phyloP scores from a whole-genome alignment of 1,140 invertebrate genomes.

The Drosophila nasuta region DNA sequence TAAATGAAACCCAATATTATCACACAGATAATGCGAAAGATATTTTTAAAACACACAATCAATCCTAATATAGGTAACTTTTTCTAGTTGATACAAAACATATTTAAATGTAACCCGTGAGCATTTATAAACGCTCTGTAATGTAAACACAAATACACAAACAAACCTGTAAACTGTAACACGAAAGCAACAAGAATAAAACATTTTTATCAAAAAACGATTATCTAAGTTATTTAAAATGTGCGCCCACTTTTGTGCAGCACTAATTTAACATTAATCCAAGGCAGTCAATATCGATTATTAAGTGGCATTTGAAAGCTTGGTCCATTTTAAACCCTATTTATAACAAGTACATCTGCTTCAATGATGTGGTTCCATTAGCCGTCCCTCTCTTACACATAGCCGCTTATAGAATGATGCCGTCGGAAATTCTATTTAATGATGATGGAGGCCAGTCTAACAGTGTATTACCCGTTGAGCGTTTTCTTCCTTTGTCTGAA shows the following conservation, averaged over 20 bases:
- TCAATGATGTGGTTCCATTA: too few relatives aligned
- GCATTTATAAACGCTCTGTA: constrained; percentile 62
- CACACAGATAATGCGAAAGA: constrained; percentile 22
- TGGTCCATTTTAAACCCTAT: too few relatives aligned
- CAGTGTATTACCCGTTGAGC: too few relatives aligned
- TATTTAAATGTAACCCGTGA: constrained; percentile 52
- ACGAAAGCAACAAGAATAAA: constrained; percentile 59
- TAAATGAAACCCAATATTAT: constrained; percentile 7
- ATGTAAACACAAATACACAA: constrained; percentile 59
- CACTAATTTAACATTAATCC: constrained; percentile 1
- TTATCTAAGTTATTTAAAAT: constrained; percentile 16
- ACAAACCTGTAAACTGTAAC: constrained; percentile 63
- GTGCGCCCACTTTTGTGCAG: not conserved
- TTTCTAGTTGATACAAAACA: constrained; percentile 57
- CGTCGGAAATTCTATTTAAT: too few relatives aligned
- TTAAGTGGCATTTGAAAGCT: too few relatives aligned
- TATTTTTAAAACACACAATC: constrained; percentile 32
- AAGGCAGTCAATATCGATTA: not conserved
- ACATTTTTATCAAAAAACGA: constrained; percentile 36
- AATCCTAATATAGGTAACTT: constrained; percentile 48
- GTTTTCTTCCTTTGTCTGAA: too few relatives aligned
- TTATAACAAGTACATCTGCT: too few relatives aligned
- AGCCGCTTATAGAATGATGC: too few relatives aligned
- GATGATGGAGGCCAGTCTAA: too few relatives aligned
- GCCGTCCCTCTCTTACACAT: too few relatives aligned